Conservation (phyloP, 2,797 vertebrate genomes). For the Falco berigora region DNA sequence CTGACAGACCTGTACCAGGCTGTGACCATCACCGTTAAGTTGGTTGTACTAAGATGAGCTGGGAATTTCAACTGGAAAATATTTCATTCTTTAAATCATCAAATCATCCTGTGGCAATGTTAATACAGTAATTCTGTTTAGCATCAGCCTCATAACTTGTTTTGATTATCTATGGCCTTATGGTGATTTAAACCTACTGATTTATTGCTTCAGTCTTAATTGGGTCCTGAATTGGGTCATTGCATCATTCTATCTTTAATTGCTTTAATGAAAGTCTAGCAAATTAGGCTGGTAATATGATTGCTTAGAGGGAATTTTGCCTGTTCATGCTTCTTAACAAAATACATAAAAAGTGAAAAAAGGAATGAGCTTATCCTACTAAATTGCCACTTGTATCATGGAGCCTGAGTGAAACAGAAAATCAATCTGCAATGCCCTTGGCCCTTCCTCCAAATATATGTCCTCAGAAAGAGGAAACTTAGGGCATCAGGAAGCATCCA, state of each 20-base stretch:
- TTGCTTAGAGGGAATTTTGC: conserved; percentile 25
- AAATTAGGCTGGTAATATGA: conserved; percentile 32
- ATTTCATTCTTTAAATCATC: not conserved
- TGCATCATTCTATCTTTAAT: conserved; percentile 40
- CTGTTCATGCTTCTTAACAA: conserved; percentile 27
- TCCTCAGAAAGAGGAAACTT: not conserved
- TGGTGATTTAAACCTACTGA: conserved; percentile 40
- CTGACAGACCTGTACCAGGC: not conserved
- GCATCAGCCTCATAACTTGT: not conserved
- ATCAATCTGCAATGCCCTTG: not conserved
- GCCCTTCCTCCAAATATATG: not conserved
- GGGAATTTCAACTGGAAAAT: not conserved
- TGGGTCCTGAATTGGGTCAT: conserved; percentile 35
- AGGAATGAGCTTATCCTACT: not conserved
- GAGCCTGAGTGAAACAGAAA: not conserved
- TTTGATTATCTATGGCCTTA: conserved; percentile 10
- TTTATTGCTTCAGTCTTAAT: conserved; percentile 42
- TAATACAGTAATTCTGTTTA: not conserved
- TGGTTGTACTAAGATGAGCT: not conserved
- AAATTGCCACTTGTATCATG: not conserved
- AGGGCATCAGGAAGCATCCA: not conserved
- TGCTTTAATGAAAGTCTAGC: conserved; percentile 36
- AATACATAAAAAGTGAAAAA: conserved; percentile 28
- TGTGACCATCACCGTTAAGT: not conserved
- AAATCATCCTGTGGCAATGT: not conserved